phyloP scores from a whole-genome alignment of 1,140 invertebrate genomes.

The Hirudo medicinalis region DNA sequence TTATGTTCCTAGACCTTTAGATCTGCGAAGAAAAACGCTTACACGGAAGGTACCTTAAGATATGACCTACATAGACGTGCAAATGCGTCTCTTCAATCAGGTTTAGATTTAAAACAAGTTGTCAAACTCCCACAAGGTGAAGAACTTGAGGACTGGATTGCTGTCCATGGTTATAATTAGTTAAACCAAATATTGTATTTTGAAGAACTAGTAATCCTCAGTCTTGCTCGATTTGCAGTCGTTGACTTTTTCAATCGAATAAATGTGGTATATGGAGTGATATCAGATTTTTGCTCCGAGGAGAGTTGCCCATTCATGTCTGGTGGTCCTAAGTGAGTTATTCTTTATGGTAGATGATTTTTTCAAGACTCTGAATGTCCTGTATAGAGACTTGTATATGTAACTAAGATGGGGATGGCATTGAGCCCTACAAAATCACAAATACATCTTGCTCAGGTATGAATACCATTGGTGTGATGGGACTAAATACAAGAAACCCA shows the following conservation, averaged over 20 bases:
- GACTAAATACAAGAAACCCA: conserved; percentile 70
- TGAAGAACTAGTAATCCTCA: neutral
- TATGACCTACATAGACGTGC: conserved; percentile 87
- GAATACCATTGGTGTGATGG: conserved; percentile 90
- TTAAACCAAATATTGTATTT: neutral
- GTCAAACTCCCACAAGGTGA: conserved; percentile 74
- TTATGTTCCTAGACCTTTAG: conserved; percentile 34
- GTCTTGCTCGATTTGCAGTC: conserved; percentile 47
- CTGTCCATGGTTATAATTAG: conserved; percentile 65
- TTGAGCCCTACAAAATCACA: neutral
- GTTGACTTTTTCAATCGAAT: conserved; percentile 93
- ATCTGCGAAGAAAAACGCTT: conserved; percentile 55
- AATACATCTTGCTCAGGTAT: conserved; percentile 45
- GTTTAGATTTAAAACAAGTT: conserved; percentile 70
- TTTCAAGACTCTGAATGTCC: neutral
- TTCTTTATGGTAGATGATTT: neutral
- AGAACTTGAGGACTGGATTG: conserved; percentile 83
- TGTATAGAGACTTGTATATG: neutral
- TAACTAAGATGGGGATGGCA: neutral
- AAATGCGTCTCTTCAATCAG: conserved; percentile 81
- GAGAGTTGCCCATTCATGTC: conserved; percentile 79
- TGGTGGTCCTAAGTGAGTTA: conserved; percentile 52
- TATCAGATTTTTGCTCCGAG: conserved; percentile 72
- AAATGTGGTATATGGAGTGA: conserved; percentile 74
- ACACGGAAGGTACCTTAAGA: conserved; percentile 73